A percentile compares a stretch with the other conserved stretches of the same genome.
phyloP scores from a whole-genome alignment of 2,113 vertebrate species.

The Xiphophorus couchianus region DNA sequence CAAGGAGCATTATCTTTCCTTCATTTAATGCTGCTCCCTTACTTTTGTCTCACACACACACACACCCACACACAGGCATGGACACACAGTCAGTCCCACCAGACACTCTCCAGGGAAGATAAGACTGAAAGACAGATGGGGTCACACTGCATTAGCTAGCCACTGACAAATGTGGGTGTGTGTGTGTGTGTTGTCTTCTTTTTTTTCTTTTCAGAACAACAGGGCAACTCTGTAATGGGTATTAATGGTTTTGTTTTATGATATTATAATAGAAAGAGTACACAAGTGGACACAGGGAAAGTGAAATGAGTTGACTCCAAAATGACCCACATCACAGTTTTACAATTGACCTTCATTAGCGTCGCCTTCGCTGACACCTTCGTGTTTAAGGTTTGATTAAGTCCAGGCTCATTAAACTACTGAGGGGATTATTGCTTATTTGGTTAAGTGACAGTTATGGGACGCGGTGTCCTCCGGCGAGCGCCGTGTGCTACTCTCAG shows the following conservation, averaged over 20 bases:
- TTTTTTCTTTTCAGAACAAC: conserved; percentile 22
- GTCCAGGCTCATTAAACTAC: conserved; percentile 5
- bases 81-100: conserved; percentile 25
- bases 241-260: background rate
- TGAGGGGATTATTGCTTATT: background rate
- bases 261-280: background rate
- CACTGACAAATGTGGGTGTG: conserved; percentile 28
- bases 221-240: background rate
- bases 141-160: conserved; percentile 59
- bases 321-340: conserved; percentile 14
- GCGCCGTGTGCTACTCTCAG: background rate
- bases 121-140: conserved; percentile 61
- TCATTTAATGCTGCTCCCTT: conserved; percentile 24
- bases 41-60: conserved; percentile 26
- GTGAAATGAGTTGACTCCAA: background rate
- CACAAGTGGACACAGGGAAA: background rate
- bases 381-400: conserved; percentile 6
- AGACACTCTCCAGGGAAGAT: conserved; percentile 46
- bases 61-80: conserved; percentile 5
- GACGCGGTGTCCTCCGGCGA: background rate
- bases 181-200: conserved; percentile 37
- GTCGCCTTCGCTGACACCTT: background rate
- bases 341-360: background rate
- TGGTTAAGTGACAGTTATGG: conserved; percentile 6
- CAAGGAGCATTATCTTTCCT: conserved; percentile 29